These are phyloP conservation scores for Cairina moschata DNA, from an alignment of 2,113 vertebrate genomes.

Conservation along the genomic window DNA sequence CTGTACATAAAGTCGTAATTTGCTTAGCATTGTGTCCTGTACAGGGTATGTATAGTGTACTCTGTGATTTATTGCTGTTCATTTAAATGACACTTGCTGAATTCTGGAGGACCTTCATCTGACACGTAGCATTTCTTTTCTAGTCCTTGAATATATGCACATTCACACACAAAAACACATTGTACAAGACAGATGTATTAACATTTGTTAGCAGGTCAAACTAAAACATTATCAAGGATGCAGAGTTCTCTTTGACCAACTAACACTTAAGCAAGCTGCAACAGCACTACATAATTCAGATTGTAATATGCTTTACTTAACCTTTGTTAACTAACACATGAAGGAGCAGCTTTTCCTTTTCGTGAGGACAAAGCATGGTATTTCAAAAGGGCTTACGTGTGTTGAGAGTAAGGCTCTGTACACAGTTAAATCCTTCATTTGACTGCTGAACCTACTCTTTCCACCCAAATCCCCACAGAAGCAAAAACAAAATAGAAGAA, in stretches of 20 bases:
- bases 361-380: slow-evolving; percentile 43
- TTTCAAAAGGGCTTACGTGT: slow-evolving; percentile 58
- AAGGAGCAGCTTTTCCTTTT: slow-evolving; percentile 56
- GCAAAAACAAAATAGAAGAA: background rate
- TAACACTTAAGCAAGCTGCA: slow-evolving; percentile 54
- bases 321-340: slow-evolving; percentile 55
- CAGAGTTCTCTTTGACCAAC: slow-evolving; percentile 36
- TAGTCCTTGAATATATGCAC: slow-evolving; percentile 36
- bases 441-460: slow-evolving; percentile 14
- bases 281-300: slow-evolving; percentile 31
- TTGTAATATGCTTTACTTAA: slow-evolving; percentile 65
- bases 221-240: slow-evolving; percentile 39
- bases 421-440: slow-evolving; percentile 19
- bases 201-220: slow-evolving; percentile 43
- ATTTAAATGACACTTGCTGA: slow-evolving; percentile 9
- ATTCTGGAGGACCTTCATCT: slow-evolving; percentile 23
- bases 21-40: background rate
- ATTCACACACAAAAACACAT: background rate
- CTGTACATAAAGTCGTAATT: background rate
- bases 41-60: background rate
- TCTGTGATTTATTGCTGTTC: background rate
- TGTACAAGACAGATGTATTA: slow-evolving; percentile 36
- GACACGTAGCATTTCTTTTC: slow-evolving; percentile 16
- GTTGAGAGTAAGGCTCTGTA: slow-evolving; percentile 21
- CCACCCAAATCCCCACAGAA: background rate